A percentile compares a stretch with the other conserved stretches of the same genome.
phyloP scores from a whole-genome alignment of 2,797 vertebrate species.

The Balearica regulorum region DNA sequence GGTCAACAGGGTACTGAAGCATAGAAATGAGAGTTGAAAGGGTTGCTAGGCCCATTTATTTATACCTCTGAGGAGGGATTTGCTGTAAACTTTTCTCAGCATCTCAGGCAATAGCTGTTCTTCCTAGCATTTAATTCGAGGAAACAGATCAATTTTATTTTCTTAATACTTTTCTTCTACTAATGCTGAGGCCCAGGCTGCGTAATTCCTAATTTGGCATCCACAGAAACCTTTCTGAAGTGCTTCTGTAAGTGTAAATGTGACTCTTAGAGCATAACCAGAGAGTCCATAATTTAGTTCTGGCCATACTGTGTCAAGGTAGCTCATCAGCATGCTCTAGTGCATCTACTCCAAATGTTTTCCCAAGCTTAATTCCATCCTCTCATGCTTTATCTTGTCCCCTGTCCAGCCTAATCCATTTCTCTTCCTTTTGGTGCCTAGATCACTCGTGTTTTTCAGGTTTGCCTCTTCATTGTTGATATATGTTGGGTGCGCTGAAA shows the following conservation, averaged over 20 bases:
- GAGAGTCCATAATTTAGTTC: background rate
- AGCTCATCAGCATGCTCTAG: background rate
- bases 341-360: background rate
- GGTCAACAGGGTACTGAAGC: background rate
- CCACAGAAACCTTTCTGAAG: background rate
- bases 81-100: background rate
- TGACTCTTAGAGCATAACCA: background rate
- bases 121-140: background rate
- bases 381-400: background rate
- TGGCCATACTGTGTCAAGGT: fast-evolving
- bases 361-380: background rate
- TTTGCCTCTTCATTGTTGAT: background rate
- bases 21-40: background rate
- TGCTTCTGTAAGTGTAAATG: background rate
- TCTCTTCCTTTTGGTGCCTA: background rate
- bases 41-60: background rate
- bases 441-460: background rate
- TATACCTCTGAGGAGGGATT: background rate
- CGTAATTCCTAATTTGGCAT: background rate
- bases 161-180: background rate
- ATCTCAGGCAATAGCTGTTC: background rate
- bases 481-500: background rate
- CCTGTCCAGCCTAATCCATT: background rate
- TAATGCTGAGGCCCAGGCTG: background rate
- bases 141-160: background rate